Evolutionary conservation across 2,113 vertebrate species (phyloP).

Genomic region (Fulica atra): DNA sequence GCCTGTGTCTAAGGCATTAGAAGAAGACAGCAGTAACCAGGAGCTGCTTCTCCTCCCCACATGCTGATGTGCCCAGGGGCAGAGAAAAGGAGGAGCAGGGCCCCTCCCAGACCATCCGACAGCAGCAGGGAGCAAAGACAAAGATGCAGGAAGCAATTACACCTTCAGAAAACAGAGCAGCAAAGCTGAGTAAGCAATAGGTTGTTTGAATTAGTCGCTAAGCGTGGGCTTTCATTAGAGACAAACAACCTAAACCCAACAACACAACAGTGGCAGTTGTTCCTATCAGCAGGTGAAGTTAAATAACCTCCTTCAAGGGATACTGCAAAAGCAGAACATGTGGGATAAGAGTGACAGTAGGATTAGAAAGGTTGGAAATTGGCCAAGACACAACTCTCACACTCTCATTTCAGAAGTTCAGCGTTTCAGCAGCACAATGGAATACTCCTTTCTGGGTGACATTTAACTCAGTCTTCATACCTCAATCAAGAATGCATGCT

Average conservation of each 20-base stretch:
- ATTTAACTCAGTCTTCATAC: not conserved
- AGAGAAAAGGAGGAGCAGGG: slow-evolving; percentile 24
- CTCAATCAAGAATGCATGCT: not conserved
- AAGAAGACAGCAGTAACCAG: not conserved
- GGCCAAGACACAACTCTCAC: not conserved
- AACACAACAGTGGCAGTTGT: not conserved
- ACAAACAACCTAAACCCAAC: not conserved
- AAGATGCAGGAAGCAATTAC: slow-evolving; percentile 36
- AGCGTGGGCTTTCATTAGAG: not conserved
- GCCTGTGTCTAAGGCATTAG: not conserved
- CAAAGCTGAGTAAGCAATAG: slow-evolving; percentile 27
- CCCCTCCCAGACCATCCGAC: not conserved
- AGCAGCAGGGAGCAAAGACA: not conserved
- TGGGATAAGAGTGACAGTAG: not conserved
- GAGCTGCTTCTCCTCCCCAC: not conserved
- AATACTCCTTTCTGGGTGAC: not conserved
- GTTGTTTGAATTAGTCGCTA: not conserved
- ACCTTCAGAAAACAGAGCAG: not conserved
- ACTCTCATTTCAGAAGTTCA: not conserved
- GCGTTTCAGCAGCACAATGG: not conserved
- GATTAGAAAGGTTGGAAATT: not conserved
- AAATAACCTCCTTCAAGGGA: not conserved
- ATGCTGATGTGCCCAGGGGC: not conserved
- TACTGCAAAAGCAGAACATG: not conserved
- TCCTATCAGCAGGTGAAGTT: not conserved